A percentile compares a stretch with the other conserved stretches of the same genome.
These are phyloP conservation scores for Athalia cordata DNA, from an alignment of 2,888 invertebrate genomes.

Conservation along the genomic window DNA sequence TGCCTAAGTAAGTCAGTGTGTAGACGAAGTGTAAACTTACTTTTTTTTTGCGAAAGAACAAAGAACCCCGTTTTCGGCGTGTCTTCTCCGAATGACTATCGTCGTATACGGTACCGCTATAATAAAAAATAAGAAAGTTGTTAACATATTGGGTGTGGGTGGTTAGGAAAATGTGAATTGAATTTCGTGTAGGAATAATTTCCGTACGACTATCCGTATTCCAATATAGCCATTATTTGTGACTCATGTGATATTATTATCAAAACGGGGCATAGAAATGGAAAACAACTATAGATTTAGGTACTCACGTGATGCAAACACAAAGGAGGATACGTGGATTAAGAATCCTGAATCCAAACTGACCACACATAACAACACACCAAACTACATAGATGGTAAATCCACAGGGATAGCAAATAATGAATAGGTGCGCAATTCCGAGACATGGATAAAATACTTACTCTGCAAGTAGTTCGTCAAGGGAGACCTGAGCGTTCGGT, in stretches of 20 bases:
- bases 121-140: not conserved
- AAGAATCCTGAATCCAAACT: not conserved
- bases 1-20: slow-evolving; percentile 55
- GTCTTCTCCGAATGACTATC: slow-evolving; percentile 88
- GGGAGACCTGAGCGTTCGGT: slow-evolving; percentile 70
- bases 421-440: slow-evolving; percentile 8
- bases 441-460: slow-evolving; percentile 67
- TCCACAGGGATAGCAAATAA: slow-evolving; percentile 28
- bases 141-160: not conserved
- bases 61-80: slow-evolving; percentile 89
- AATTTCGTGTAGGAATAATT: slow-evolving; percentile 1
- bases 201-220: too few relatives aligned
- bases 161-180: slow-evolving; percentile 46
- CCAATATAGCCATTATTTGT: too few relatives aligned
- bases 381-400: not conserved
- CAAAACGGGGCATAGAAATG: too few relatives aligned
- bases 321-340: not conserved
- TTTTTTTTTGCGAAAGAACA: slow-evolving; percentile 95
- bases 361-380: not conserved
- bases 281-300: too few relatives aligned
- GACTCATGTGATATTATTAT: too few relatives aligned
- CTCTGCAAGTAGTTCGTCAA: slow-evolving; percentile 73
- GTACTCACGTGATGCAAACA: not conserved
- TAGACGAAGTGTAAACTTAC: slow-evolving; percentile 70
- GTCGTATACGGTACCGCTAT: slow-evolving; percentile 70